Conservation (phyloP, 2,888 invertebrate species). For the Drosophila eohydei region DNA sequence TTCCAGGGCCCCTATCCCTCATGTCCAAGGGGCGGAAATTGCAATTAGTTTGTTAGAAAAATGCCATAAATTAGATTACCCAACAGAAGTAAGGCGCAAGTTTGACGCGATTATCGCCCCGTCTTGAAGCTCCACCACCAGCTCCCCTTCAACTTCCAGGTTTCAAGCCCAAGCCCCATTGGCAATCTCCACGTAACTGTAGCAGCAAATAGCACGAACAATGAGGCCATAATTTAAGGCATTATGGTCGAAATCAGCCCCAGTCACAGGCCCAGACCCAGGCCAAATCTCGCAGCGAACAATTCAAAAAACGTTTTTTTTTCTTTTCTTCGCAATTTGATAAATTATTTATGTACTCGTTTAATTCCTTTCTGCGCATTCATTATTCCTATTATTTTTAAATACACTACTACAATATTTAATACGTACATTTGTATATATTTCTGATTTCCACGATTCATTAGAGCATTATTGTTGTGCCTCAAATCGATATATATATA, state of each 20-base stretch:
- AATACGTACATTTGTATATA: slow-evolving; percentile 13
- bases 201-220: slow-evolving; percentile 57
- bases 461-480: slow-evolving; percentile 67
- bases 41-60: slow-evolving; percentile 76
- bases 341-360: slow-evolving; percentile 75
- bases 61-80: slow-evolving; percentile 78
- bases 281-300: slow-evolving; percentile 20
- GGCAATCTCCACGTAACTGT: slow-evolving; percentile 32
- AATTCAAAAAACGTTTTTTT: slow-evolving; percentile 55
- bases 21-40: slow-evolving; percentile 60
- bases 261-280: slow-evolving; percentile 6
- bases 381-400: slow-evolving; percentile 52
- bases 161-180: not conserved
- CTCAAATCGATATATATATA: slow-evolving; percentile 39
- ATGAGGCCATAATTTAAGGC: slow-evolving; percentile 74
- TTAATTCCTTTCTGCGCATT: slow-evolving; percentile 44
- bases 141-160: slow-evolving; percentile 9
- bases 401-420: slow-evolving; percentile 25
- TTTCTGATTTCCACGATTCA: slow-evolving; percentile 59
- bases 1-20: not conserved
- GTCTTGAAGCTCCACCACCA: slow-evolving; percentile 45
- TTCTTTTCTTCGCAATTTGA: slow-evolving; percentile 61
- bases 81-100: slow-evolving; percentile 55
- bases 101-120: slow-evolving; percentile 66
- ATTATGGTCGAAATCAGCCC: slow-evolving; percentile 65